These are phyloP conservation scores for Cuculus canorus DNA, from an alignment of 2,797 vertebrate species.

Conservation along the genomic window DNA sequence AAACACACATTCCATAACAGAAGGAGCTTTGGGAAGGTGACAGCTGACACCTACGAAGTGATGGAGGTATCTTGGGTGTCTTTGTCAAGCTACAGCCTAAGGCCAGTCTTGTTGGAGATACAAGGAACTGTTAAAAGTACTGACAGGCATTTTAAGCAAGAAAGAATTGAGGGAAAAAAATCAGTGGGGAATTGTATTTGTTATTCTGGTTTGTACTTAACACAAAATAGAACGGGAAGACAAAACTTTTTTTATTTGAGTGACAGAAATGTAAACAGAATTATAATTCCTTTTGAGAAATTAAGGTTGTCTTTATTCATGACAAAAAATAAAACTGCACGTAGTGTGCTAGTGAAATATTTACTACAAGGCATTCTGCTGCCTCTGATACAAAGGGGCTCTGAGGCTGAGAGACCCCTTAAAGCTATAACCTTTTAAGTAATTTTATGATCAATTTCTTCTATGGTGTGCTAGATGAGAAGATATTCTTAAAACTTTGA, in stretches of 20 bases:
- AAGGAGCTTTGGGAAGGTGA: constrained; percentile 39
- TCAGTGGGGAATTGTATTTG: constrained; percentile 31
- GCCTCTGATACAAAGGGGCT: neutral
- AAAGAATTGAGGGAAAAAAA: constrained; percentile 39
- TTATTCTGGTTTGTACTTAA: constrained; percentile 56
- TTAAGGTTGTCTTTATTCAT: constrained; percentile 44
- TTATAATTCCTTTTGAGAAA: constrained; percentile 61
- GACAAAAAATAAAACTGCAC: constrained; percentile 10
- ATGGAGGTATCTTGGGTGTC: constrained; percentile 66
- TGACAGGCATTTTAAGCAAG: constrained; percentile 73
- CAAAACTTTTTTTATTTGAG: constrained; percentile 32
- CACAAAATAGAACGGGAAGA: constrained; percentile 6
- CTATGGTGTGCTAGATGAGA: neutral
- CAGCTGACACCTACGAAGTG: constrained; percentile 68
- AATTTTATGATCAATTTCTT: constrained; percentile 3
- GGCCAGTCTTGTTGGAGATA: constrained; percentile 72
- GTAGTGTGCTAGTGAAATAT: neutral
- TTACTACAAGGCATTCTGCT: constrained; percentile 41
- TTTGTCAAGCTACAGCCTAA: constrained; percentile 76
- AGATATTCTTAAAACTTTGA: constrained; percentile 25
- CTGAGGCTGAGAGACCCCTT: constrained; percentile 27
- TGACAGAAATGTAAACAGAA: constrained; percentile 64
- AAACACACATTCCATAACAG: constrained; percentile 3
- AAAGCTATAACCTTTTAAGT: constrained; percentile 44
- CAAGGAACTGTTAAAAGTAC: constrained; percentile 69